phyloP scores from a whole-genome alignment of 2,113 vertebrate genomes.

The Spea multiplicata region DNA sequence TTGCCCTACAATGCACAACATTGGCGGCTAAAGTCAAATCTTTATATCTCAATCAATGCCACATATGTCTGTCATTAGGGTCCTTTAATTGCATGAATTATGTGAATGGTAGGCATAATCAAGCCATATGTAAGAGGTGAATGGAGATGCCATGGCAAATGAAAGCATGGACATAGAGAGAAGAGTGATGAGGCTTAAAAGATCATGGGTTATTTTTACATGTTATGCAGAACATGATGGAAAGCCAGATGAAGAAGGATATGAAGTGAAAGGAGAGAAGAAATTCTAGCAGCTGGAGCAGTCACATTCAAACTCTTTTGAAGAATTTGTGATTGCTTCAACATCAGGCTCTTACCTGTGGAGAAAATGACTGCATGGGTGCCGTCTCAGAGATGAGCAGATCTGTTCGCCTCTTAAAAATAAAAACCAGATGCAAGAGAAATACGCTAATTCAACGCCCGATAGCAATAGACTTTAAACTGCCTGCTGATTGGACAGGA shows the following conservation, averaged over 20 bases:
- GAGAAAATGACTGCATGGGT: too few species aligned
- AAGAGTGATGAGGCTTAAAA: neutral
- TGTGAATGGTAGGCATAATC: neutral
- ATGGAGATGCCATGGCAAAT: neutral
- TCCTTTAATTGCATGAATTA: neutral
- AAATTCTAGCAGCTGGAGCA: too few species aligned
- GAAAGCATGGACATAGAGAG: neutral
- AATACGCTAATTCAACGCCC: too few species aligned
- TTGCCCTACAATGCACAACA: neutral
- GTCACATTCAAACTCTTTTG: too few species aligned
- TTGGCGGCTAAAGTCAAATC: neutral
- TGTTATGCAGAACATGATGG: neutral
- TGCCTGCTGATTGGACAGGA: too few species aligned
- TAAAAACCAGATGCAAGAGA: too few species aligned
- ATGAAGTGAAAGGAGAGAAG: neutral
- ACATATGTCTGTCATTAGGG: neutral
- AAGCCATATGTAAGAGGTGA: neutral
- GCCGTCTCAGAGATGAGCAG: too few species aligned
- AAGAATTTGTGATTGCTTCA: too few species aligned
- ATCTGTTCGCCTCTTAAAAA: too few species aligned
- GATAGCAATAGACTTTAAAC: too few species aligned
- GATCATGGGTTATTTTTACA: neutral
- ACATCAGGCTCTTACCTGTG: too few species aligned
- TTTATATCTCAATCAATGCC: neutral
- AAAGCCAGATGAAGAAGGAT: neutral